phyloP scores from a whole-genome alignment of 2,113 vertebrate species.

The Ptyas mucosa region DNA sequence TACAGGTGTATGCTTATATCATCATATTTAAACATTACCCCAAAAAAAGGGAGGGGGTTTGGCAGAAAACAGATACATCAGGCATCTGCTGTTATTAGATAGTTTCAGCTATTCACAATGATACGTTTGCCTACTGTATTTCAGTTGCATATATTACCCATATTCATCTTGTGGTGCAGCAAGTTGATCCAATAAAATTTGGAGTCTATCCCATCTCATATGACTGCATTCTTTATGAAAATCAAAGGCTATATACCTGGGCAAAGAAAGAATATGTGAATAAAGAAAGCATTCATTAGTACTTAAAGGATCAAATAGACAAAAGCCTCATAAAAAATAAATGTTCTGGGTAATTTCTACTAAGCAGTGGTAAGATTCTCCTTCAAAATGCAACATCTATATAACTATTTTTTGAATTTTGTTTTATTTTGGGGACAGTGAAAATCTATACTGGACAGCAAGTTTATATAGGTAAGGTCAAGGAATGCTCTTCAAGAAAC shows the following conservation, averaged over 20 bases:
- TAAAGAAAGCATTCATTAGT: accelerated
- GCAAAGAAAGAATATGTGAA: slow-evolving; percentile 31
- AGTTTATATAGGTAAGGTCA: neutral
- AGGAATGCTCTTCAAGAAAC: neutral
- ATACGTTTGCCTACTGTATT: neutral
- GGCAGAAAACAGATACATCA: neutral
- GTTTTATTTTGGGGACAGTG: neutral
- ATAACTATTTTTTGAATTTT: neutral
- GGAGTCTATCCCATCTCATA: slow-evolving; percentile 94
- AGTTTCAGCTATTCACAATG: neutral
- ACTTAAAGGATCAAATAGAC: neutral
- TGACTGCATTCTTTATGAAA: slow-evolving; percentile 95
- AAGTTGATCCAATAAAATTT: slow-evolving; percentile 84
- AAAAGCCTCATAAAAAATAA: neutral
- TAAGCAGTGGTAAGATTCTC: neutral
- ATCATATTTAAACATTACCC: neutral
- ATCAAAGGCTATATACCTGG: slow-evolving; percentile 89
- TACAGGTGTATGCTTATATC: neutral
- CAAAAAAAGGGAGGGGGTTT: neutral
- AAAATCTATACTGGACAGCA: neutral
- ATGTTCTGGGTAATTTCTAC: neutral
- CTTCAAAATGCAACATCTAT: neutral
- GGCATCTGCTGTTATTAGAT: neutral
- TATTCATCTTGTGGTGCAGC: slow-evolving; percentile 88
- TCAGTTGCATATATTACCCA: slow-evolving; percentile 70